Evolutionary conservation across 2,113 vertebrate species (phyloP).

Genomic region (Triplophysa dalaica): DNA sequence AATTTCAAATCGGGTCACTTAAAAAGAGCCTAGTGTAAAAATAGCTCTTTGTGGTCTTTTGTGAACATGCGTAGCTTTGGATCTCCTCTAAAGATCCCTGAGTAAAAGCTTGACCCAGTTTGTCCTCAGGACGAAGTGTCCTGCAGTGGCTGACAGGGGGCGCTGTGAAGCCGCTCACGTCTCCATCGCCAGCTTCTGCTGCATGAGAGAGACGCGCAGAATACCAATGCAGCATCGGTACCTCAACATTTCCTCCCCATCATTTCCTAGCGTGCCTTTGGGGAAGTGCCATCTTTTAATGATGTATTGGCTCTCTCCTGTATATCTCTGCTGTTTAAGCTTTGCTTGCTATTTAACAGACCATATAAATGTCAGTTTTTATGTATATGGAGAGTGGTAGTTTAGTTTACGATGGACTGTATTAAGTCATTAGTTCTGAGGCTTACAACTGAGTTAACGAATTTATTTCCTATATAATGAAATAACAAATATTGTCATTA

Average conservation of each 20-base stretch:
- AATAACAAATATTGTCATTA: too few relatives aligned
- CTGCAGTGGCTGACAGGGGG: slow-evolving; percentile 62
- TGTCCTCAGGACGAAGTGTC: slow-evolving; percentile 11
- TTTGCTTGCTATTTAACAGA: too few relatives aligned
- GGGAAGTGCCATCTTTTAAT: slow-evolving; percentile 39
- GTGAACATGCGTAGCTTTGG: slow-evolving; percentile 48
- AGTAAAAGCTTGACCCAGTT: slow-evolving; percentile 71
- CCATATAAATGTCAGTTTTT: too few relatives aligned
- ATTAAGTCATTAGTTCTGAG: too few relatives aligned
- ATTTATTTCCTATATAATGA: too few relatives aligned
- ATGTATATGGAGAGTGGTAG: too few relatives aligned
- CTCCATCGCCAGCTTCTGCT: slow-evolving; percentile 57
- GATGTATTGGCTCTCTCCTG: slow-evolving; percentile 34
- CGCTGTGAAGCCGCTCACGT: slow-evolving; percentile 56
- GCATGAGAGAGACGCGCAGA: slow-evolving; percentile 71
- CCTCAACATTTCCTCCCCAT: slow-evolving; percentile 38
- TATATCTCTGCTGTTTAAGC: slow-evolving; percentile 8
- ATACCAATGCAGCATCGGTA: slow-evolving; percentile 71
- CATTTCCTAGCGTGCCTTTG: slow-evolving; percentile 6
- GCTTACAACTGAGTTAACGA: too few relatives aligned
- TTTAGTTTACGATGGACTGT: too few relatives aligned
- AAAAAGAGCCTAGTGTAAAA: slow-evolving; percentile 52
- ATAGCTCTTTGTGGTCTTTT: slow-evolving; percentile 55
- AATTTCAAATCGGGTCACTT: slow-evolving; percentile 64
- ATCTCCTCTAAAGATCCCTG: slow-evolving; percentile 40